Percentiles rank a stretch among this genome's conserved stretches.
Evolutionary conservation across 2,888 invertebrate species (phyloP).

Genomic region (Chymomyza procnemis): DNA sequence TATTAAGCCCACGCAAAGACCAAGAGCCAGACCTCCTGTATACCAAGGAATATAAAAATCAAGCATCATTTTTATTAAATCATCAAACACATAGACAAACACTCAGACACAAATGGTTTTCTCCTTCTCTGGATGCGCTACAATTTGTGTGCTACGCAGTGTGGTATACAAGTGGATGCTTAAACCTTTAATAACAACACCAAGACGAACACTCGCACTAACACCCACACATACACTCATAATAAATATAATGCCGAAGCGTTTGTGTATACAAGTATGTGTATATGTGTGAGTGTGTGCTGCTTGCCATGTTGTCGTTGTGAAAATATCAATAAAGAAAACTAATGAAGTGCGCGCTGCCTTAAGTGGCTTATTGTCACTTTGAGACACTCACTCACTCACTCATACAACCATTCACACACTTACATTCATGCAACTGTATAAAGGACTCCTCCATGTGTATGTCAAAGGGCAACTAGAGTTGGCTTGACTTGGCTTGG

Average conservation of each 20-base stretch:
- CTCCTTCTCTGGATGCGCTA: not conserved
- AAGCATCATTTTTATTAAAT: conserved; percentile 50
- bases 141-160: not conserved
- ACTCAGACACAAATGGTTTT: conserved; percentile 15
- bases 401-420: conserved; percentile 18
- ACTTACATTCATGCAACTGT: conserved; percentile 1
- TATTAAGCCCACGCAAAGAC: not conserved
- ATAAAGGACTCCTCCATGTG: conserved; percentile 18
- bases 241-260: conserved; percentile 49
- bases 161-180: conserved; percentile 11
- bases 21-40: not conserved
- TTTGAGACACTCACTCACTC: conserved; percentile 44
- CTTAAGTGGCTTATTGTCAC: conserved; percentile 72
- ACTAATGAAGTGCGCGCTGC: conserved; percentile 70
- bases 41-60: conserved; percentile 19
- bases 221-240: conserved; percentile 40
- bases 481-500: not conserved
- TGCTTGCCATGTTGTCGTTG: conserved; percentile 42
- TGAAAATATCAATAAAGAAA: conserved; percentile 72
- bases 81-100: conserved; percentile 48
- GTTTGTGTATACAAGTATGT: too few species aligned
- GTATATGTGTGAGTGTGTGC: not conserved
- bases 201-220: conserved; percentile 5
- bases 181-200: conserved; percentile 26
- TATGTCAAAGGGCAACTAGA: conserved; percentile 57